Percentiles rank a stretch among this genome's conserved stretches.
Evolutionary conservation across 2,797 vertebrate species (phyloP).

Genomic region (Urosaurus nigricauda): DNA sequence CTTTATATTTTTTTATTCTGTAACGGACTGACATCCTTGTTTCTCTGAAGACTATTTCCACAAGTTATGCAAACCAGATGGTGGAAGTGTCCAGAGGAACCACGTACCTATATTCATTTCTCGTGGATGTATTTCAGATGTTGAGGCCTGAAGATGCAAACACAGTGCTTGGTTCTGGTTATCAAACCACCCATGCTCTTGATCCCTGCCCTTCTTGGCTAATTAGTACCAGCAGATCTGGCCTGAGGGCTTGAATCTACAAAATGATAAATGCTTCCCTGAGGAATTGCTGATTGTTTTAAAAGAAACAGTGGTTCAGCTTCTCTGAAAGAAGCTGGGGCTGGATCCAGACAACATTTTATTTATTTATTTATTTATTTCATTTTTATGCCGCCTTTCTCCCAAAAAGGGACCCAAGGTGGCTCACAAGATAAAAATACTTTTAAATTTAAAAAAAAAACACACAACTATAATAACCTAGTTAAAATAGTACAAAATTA

Average conservation of each 20-base stretch:
- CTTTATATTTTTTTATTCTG: too few species aligned
- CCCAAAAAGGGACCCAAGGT: too few species aligned
- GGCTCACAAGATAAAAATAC: too few species aligned
- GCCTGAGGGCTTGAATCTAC: background rate
- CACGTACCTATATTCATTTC: background rate
- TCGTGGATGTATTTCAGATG: background rate
- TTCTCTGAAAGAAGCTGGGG: background rate
- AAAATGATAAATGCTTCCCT: background rate
- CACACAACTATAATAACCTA: too few species aligned
- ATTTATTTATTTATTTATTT: too few species aligned
- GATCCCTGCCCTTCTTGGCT: background rate
- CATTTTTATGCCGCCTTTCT: too few species aligned
- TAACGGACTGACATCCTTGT: too few species aligned
- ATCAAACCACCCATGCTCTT: background rate
- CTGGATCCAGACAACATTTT: background rate
- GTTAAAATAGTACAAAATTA: too few species aligned
- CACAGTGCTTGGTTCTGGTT: too few species aligned
- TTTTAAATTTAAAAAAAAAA: too few species aligned
- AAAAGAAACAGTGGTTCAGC: background rate
- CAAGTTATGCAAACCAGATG: background rate
- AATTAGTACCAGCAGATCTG: background rate
- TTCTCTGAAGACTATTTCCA: too few species aligned
- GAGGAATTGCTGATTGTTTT: background rate
- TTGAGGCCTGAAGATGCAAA: background rate
- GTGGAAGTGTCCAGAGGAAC: background rate